A percentile compares a stretch with the other conserved stretches of the same genome.
phyloP scores from a whole-genome alignment of 92 coral and sea anemone genomes.

The Desmophyllum pertusum region DNA sequence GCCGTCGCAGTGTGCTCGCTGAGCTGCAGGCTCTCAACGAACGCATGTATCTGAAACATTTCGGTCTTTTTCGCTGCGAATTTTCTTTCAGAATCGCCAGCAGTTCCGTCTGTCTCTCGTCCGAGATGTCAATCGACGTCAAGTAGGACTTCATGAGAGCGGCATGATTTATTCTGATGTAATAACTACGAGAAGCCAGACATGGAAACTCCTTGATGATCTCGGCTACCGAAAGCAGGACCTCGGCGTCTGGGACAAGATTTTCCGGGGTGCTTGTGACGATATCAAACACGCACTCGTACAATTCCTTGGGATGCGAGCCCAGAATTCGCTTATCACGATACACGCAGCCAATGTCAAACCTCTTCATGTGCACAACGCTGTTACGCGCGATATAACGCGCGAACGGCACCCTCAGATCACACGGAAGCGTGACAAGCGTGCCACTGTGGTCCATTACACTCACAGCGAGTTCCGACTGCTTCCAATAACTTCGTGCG shows the following conservation, averaged over 20 bases:
- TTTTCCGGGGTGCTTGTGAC: conserved; percentile 81
- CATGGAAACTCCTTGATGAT: conserved; percentile 87
- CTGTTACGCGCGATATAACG: conserved; percentile 83
- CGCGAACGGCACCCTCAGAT: conserved; percentile 91
- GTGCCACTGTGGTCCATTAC: conserved; percentile 96
- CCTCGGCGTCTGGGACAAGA: conserved; percentile 94
- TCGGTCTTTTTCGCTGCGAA: conserved; percentile 69
- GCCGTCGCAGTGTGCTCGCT: conserved; percentile 70
- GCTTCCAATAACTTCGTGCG: conserved; percentile 74
- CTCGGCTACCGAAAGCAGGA: conserved; percentile 79
- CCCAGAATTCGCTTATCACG: conserved; percentile 86
- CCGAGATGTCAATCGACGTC: conserved; percentile 79
- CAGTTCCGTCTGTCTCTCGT: conserved; percentile 73
- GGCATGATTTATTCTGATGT: conserved; percentile 89
- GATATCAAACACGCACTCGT: conserved; percentile 91
- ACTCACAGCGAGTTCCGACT: conserved; percentile 74
- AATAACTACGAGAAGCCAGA: conserved; percentile 76
- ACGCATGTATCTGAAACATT: conserved; percentile 73
- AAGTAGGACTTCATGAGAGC: conserved; percentile 72
- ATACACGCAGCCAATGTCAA: conserved; percentile 87
- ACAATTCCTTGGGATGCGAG: conserved; percentile 87
- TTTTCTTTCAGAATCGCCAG: conserved; percentile 78
- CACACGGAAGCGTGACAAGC: conserved; percentile 84
- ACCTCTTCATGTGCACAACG: conserved; percentile 78
- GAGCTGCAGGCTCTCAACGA: conserved; percentile 72